A percentile compares a stretch with the other conserved stretches of the same genome.
phyloP scores from a whole-genome alignment of 1,140 invertebrate genomes.

The Aporrectodea caliginosa region DNA sequence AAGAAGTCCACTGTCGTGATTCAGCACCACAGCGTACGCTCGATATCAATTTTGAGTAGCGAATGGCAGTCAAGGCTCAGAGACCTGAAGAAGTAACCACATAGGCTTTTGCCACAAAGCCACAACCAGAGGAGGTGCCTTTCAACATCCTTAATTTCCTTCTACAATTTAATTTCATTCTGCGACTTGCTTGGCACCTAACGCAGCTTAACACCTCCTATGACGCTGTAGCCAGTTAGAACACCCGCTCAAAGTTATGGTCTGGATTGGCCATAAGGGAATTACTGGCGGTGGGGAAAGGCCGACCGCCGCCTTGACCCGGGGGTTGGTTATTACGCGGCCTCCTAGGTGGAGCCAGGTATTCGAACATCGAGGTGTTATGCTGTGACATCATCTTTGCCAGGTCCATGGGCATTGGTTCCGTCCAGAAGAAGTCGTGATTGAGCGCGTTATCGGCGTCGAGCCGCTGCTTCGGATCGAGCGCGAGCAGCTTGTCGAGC shows the following conservation, averaged over 20 bases:
- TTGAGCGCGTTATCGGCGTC: constrained; percentile 90
- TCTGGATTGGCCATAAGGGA: constrained; percentile 40
- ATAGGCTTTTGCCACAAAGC: no score
- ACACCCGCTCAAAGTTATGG: constrained; percentile 52
- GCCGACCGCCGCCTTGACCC: constrained; percentile 26
- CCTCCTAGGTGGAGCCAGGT: constrained; percentile 73
- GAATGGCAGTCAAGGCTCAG: no score
- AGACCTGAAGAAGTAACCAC: no score
- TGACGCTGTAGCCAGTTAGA: no score
- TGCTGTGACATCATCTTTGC: constrained; percentile 90
- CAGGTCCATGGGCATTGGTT: constrained; percentile 84
- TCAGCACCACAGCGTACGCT: no score
- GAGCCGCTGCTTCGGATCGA: constrained; percentile 85
- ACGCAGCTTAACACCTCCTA: no score
- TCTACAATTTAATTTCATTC: no score
- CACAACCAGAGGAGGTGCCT: no score
- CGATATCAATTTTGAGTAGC: no score
- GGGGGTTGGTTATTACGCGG: constrained; percentile 36
- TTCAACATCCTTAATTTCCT: no score
- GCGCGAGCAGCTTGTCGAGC: constrained; percentile 82
- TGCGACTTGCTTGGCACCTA: no score
- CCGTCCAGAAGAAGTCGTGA: constrained; percentile 97
- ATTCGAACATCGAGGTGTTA: constrained; percentile 94
- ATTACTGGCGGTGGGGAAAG: constrained; percentile 27
- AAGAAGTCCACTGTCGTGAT: no score